phyloP scores from a whole-genome alignment of 2,888 invertebrate genomes.

The Drosophila falleni region DNA sequence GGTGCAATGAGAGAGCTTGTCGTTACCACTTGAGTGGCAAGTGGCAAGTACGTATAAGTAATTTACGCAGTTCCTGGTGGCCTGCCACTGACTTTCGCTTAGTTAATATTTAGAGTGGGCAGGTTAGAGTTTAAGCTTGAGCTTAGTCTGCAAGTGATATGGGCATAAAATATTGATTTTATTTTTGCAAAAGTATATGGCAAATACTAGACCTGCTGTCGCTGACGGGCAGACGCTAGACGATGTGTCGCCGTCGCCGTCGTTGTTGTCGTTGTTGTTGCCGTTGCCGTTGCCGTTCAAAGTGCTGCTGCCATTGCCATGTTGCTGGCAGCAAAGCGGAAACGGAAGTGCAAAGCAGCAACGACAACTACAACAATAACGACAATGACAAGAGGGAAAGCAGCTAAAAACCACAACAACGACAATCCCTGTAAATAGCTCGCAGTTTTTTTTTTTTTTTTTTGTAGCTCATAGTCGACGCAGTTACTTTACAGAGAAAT shows the following conservation, averaged over 20 bases:
- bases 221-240: slow-evolving; percentile 47
- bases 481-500: slow-evolving; percentile 59
- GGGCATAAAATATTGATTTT: slow-evolving; percentile 70
- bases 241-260: slow-evolving; percentile 64
- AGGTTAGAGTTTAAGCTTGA: slow-evolving; percentile 34
- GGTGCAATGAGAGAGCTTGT: slow-evolving; percentile 13
- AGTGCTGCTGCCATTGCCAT: slow-evolving; percentile 2
- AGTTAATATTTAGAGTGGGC: slow-evolving; percentile 57
- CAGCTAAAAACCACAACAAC: slow-evolving; percentile 63
- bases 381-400: slow-evolving; percentile 24
- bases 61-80: slow-evolving; percentile 44
- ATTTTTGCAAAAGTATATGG: slow-evolving; percentile 43
- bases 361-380: slow-evolving; percentile 24
- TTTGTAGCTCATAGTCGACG: slow-evolving; percentile 30
- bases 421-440: slow-evolving; percentile 65
- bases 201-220: slow-evolving; percentile 58
- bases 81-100: slow-evolving; percentile 56
- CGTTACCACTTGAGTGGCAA: slow-evolving; percentile 27
- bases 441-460: slow-evolving; percentile 27
- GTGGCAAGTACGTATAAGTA: slow-evolving; percentile 42
- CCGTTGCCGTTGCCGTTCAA: slow-evolving; percentile 36
- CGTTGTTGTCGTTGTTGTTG: slow-evolving; percentile 39
- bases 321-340: slow-evolving; percentile 54
- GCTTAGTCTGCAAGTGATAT: slow-evolving; percentile 61
- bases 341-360: slow-evolving; percentile 71